Conservation (phyloP, 2,113 vertebrate species). For the Galbula dea region DNA sequence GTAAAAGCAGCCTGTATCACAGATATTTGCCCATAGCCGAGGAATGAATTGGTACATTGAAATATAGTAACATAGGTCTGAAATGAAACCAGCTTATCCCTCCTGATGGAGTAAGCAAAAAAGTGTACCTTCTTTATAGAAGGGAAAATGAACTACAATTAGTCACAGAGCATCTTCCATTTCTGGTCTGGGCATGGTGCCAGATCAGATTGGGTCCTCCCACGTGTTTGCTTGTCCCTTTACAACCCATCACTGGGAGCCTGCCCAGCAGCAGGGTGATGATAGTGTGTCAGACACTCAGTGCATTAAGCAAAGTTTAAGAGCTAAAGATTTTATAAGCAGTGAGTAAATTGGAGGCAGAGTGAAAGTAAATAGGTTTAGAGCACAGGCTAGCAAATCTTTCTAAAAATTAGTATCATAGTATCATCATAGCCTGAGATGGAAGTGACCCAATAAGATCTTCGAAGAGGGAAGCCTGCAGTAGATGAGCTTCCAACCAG, state of each 20-base stretch:
- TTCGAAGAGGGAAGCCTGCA: too few species aligned
- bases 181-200: conserved; percentile 48
- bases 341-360: background rate
- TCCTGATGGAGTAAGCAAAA: background rate
- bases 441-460: too few species aligned
- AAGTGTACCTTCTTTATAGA: background rate
- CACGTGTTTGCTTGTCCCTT: conserved; percentile 29
- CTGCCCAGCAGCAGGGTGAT: conserved; percentile 53
- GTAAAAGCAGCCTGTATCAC: background rate
- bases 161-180: conserved; percentile 36
- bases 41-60: background rate
- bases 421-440: too few species aligned
- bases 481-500: too few species aligned
- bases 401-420: background rate
- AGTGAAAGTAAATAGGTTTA: background rate
- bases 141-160: conserved; percentile 9
- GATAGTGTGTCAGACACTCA: conserved; percentile 23
- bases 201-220: conserved; percentile 69
- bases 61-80: background rate
- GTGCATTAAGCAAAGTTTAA: conserved; percentile 34
- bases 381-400: background rate
- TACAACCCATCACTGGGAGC: conserved; percentile 28
- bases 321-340: background rate
- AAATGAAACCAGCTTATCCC: background rate
- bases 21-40: background rate